phyloP scores from a whole-genome alignment of 2,113 vertebrate species.

The Eurypyga helias region DNA sequence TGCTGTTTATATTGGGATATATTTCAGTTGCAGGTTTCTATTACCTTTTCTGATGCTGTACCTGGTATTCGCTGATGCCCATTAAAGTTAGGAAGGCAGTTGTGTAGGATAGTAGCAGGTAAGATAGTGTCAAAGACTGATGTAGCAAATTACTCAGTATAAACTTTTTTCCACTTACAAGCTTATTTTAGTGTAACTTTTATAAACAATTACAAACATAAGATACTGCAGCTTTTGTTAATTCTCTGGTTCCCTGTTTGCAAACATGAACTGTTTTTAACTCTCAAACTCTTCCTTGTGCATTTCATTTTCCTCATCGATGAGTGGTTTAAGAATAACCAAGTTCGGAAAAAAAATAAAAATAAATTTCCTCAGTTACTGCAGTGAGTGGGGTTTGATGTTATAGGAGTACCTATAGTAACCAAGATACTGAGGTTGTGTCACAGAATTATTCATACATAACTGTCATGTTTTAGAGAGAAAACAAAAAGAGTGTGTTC shows the following conservation, averaged over 20 bases:
- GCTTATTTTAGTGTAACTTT: neutral
- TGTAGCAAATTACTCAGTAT: neutral
- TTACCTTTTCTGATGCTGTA: neutral
- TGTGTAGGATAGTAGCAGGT: neutral
- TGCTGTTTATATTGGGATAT: neutral
- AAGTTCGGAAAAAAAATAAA: neutral
- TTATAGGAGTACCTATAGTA: neutral
- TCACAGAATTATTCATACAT: neutral
- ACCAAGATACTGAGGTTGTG: neutral
- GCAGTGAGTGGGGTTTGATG: neutral
- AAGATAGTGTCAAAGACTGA: neutral
- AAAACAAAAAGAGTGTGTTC: neutral
- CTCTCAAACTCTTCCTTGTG: neutral
- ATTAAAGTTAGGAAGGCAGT: neutral
- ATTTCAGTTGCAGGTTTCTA: neutral
- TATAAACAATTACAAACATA: neutral
- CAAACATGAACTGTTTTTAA: neutral
- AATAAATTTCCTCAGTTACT: neutral
- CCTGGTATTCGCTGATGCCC: neutral
- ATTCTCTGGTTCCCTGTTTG: neutral
- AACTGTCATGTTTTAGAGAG: neutral
- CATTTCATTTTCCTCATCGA: neutral
- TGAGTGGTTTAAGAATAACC: neutral
- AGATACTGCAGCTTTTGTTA: neutral
- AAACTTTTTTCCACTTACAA: neutral